Conservation (phyloP, 2,888 invertebrate species). For the Gibbula magus region DNA sequence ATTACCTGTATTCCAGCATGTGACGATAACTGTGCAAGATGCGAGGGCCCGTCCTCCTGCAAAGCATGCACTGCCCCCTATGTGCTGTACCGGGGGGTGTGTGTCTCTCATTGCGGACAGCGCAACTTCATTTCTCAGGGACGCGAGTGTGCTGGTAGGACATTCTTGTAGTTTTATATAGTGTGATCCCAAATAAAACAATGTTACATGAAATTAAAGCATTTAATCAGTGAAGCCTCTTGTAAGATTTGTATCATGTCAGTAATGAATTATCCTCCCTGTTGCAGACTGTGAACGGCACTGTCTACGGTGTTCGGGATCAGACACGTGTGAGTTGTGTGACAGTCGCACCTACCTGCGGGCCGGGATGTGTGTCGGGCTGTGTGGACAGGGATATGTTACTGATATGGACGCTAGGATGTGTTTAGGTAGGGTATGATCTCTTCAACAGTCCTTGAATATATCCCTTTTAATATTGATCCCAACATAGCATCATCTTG, state of each 20-base stretch:
- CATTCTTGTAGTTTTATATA: background rate
- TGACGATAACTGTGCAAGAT: constrained; percentile 52
- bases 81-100: constrained; percentile 52
- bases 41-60: constrained; percentile 53
- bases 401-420: constrained; percentile 43
- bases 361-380: constrained; percentile 51
- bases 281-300: constrained; percentile 55
- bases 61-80: constrained; percentile 51
- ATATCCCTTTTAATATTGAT: no score
- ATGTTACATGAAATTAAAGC: no score
- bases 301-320: constrained; percentile 55
- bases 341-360: constrained; percentile 51
- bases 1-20: constrained; percentile 46
- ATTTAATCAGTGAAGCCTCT: no score
- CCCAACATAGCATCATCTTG: no score
- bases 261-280: background rate
- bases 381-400: constrained; percentile 53
- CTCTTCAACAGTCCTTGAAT: background rate
- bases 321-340: constrained; percentile 55
- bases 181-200: no score
- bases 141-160: background rate
- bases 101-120: constrained; percentile 55
- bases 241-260: no score
- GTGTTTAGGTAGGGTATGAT: constrained; percentile 57
- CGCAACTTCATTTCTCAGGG: background rate